Evolutionary conservation across 2,888 invertebrate species (phyloP), one percentile per base, ranked within the genome.

Genomic region (Celastrina argiolus): DNA sequence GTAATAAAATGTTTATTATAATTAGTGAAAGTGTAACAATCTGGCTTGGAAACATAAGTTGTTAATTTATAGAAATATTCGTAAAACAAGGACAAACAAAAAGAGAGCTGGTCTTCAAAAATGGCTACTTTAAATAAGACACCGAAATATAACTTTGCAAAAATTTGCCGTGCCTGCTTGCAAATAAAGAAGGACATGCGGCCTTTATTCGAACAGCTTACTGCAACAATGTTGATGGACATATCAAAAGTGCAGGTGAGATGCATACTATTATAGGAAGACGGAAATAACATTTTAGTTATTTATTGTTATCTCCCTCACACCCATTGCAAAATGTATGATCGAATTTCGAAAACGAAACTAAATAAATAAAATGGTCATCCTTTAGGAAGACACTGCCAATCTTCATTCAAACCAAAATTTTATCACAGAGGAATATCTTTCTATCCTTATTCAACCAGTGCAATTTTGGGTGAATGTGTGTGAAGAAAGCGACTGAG

Each of bases 171-270:
- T 26, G 92, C 93, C 65, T 94, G 94, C 81, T 86, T 94, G 75
- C 91, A 92, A 72, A 88, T 92, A 74, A 94, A 94, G 77, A 93
- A 93, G 77, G 94, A 94, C 76, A 93, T 94, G 93, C 85, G 93
- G 73, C 94, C 94, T 34, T 78, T 94, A 69, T 94, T 94, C 76
- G 93, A 93, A 72, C 94, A 93, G 78, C 92, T 93, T 71, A 92
- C 94, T 56, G 93, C 94, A 18, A 93, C 93, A 72, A 94, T 94
- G 94, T 75, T 94, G 73, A 93, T 93, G 93, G 93, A 92, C 72
- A 93, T 93, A 81, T 92, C 93, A 67, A 92, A 92, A 80, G 92
- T 94, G 71, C 91, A 92, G 83, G 93, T 92, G 83, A 90, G 84
- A 83, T 80, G 80, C 81, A 81, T 71, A 78, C 81, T 78, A 78